A percentile compares a stretch with the other conserved stretches of the same genome.
phyloP scores from a whole-genome alignment of 2,797 vertebrate species.

The Gephyroberyx darwinii region DNA sequence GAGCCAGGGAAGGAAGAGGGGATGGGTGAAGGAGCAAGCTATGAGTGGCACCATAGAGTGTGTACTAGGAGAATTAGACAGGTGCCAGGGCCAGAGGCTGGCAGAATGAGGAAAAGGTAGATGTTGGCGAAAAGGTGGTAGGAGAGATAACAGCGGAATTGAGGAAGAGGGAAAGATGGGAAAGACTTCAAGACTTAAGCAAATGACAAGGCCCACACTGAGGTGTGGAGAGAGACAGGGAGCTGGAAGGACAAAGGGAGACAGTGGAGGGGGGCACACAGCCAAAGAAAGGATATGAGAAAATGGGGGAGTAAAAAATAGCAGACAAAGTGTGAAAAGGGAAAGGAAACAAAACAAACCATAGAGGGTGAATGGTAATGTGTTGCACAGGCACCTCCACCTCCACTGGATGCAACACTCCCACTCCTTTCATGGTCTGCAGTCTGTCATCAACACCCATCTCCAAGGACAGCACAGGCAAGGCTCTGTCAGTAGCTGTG shows the following conservation, averaged over 20 bases:
- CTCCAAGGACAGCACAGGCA: constrained; percentile 68
- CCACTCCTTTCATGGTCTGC: constrained; percentile 77
- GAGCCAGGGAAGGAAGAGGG: constrained; percentile 74
- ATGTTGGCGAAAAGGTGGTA: constrained; percentile 69
- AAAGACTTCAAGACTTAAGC: constrained; percentile 66
- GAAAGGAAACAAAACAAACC: constrained; percentile 69
- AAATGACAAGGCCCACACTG: constrained; percentile 62
- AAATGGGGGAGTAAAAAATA: constrained; percentile 44
- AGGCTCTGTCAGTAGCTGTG: constrained; percentile 76
- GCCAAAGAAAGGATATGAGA: constrained; percentile 57
- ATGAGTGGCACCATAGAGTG: constrained; percentile 78
- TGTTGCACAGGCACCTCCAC: constrained; percentile 71
- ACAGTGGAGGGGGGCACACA: constrained; percentile 2
- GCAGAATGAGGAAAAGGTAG: constrained; percentile 72
- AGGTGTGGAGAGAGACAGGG: constrained; percentile 39
- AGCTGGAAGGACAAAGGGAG: constrained; percentile 54
- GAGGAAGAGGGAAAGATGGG: constrained; percentile 51
- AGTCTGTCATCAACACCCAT: constrained; percentile 74
- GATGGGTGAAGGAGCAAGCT: constrained; percentile 75
- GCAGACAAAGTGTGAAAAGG: constrained; percentile 64
- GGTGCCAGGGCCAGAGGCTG: constrained; percentile 72
- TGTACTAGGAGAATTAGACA: constrained; percentile 80
- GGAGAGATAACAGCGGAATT: constrained; percentile 68
- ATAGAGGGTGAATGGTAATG: constrained; percentile 69
- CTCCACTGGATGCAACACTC: constrained; percentile 77